These are phyloP conservation scores for Chirona hameri DNA, from an alignment of 2,888 invertebrate species.

Conservation along the genomic window DNA sequence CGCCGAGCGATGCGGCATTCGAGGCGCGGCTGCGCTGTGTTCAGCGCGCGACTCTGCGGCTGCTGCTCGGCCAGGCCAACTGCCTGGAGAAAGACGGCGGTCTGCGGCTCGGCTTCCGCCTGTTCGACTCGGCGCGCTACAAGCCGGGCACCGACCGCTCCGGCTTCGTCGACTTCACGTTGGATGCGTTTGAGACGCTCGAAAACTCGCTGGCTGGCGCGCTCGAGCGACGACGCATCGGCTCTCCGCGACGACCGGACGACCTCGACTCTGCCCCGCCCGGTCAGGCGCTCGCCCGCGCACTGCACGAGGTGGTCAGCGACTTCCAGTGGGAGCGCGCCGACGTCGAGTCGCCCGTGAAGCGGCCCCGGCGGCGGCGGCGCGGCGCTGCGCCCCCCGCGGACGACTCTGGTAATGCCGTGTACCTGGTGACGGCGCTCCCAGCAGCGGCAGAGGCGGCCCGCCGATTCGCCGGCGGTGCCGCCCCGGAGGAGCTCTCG, in stretches of 20 bases:
- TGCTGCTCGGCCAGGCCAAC: neutral
- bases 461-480: neutral
- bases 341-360: conserved; percentile 2
- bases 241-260: neutral
- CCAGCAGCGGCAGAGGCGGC: conserved; percentile 1
- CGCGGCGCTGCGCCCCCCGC: neutral
- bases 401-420: neutral
- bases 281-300: neutral
- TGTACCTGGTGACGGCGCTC: neutral
- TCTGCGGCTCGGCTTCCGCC: neutral
- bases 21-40: neutral
- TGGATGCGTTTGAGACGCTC: conserved; percentile 5
- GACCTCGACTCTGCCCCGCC: neutral
- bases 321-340: conserved; percentile 24
- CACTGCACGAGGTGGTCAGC: neutral
- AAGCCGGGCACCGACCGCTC: conserved; percentile 6
- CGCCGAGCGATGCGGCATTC: neutral
- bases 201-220: conserved; percentile 14
- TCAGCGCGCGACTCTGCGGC: neutral
- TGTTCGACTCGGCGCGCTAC: conserved; percentile 1
- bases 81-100: neutral
- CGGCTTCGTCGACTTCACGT: conserved; percentile 1
- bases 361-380: neutral
- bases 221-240: neutral
- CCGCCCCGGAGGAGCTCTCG: neutral